These are phyloP conservation scores for Siniperca obscura DNA, from an alignment of 2,797 vertebrate species.

Conservation along the genomic window DNA sequence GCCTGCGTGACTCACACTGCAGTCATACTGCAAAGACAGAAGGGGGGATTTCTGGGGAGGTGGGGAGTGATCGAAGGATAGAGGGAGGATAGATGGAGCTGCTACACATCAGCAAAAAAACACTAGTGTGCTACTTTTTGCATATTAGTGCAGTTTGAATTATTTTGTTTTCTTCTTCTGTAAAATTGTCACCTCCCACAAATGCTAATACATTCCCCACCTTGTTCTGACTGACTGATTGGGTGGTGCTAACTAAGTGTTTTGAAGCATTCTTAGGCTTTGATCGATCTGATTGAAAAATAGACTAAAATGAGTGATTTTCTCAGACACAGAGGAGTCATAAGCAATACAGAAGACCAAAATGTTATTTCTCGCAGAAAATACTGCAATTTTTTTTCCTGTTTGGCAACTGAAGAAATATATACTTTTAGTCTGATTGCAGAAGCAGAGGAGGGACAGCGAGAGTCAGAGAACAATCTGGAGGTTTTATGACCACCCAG, in stretches of 20 bases:
- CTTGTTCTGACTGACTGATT: background rate
- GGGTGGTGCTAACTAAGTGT: background rate
- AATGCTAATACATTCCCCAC: background rate
- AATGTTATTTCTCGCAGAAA: background rate
- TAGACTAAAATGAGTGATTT: background rate
- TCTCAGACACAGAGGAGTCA: background rate
- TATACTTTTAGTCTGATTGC: background rate
- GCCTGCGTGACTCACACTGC: slow-evolving; percentile 71
- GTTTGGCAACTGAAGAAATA: slow-evolving; percentile 12
- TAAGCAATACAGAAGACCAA: background rate
- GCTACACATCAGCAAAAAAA: slow-evolving; percentile 27
- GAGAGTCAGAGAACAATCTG: background rate
- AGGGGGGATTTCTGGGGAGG: slow-evolving; percentile 11
- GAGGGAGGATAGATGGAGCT: slow-evolving; percentile 23
- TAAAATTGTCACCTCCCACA: background rate
- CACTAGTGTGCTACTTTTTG: slow-evolving; percentile 4
- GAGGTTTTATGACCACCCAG: background rate
- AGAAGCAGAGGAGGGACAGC: background rate
- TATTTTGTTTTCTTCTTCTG: background rate
- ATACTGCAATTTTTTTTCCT: background rate
- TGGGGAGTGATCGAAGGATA: slow-evolving; percentile 24
- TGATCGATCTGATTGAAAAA: slow-evolving; percentile 3
- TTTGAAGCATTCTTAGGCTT: background rate
- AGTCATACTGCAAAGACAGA: slow-evolving; percentile 64
- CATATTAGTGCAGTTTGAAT: slow-evolving; percentile 11